Evolutionary conservation across 1,140 invertebrate genomes (phyloP), one percentile per base, ranked within the genome.

Genomic region (Cydia fagiglandana): DNA sequence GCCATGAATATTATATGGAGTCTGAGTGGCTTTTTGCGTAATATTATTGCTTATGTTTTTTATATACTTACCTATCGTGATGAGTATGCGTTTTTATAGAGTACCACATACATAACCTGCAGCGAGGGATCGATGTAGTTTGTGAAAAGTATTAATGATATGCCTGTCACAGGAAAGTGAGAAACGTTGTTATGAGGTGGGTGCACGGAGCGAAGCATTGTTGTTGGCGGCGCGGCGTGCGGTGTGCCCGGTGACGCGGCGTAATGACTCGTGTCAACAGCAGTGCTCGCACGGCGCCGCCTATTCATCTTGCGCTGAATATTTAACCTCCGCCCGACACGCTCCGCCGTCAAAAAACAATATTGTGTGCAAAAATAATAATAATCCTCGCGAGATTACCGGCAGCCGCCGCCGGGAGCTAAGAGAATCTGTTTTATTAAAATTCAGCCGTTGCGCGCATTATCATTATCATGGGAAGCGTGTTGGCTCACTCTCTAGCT

Each of bases 401-500:
- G 15, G 66, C 34, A 70, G 38, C 66, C 66, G 66, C 64, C 30
- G 28, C n/a, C 66, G 66, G 34, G 38, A 70, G 34, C 38, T 70
- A 70, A 70, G 61, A 81, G 76, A 75, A 79, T 30, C 74, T 81
- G 78, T 79, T 73, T 66, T 79, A 79, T 79, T 82, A 83, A 84
- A 83, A 84, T 82, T 78, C 78, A 81, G 61, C 76, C 77, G 66
- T 75, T 75, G 78, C 78, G 70, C 76, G 68, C 78, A 84, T 83
- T 84, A 81, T 78, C 79, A 80, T 81, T 80, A 80, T 80, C 47
- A 75, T 68, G 74, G 74, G 45, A 78, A 45, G 56, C 75, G 76
- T 74, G 76, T 78, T 76, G 56, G 45, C 53, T 76, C 73, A 70
- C 64, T 73, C 30, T 41, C 70, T 64, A 76, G 75, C 28, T 79